A percentile compares a stretch with the other conserved stretches of the same genome.
Evolutionary conservation across 2,113 vertebrate species (phyloP).

Genomic region (Syrrhaptes paradoxus): DNA sequence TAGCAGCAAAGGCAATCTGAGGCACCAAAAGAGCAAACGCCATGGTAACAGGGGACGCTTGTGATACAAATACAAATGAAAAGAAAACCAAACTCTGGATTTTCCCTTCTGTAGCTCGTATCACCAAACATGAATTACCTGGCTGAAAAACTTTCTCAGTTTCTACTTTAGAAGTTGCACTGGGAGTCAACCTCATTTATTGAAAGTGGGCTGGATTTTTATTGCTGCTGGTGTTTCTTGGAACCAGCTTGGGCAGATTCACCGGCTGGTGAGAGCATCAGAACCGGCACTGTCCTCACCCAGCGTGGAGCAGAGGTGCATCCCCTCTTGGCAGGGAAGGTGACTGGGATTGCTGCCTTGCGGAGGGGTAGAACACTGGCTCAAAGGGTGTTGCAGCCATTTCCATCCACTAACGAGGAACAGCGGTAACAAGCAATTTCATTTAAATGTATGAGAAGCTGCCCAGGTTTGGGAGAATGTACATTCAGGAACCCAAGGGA

Average conservation of each 20-base stretch:
- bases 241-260: background rate
- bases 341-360: background rate
- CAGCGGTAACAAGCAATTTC: background rate
- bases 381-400: background rate
- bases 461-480: background rate
- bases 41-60: background rate
- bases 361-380: background rate
- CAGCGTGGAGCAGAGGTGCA: background rate
- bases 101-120: background rate
- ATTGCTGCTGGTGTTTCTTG: background rate
- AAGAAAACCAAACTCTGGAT: background rate
- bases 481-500: background rate
- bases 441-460: background rate
- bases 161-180: background rate
- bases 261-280: background rate
- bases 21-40: background rate
- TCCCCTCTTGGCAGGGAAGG: background rate
- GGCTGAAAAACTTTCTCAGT: background rate
- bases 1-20: constrained; percentile 80
- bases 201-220: background rate
- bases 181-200: background rate
- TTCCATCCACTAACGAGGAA: background rate
- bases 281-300: background rate
- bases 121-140: background rate
- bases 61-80: background rate